Base-by-base conservation (phyloP, 2,797 vertebrate species). In the Rhinoraja longicauda region DNA sequence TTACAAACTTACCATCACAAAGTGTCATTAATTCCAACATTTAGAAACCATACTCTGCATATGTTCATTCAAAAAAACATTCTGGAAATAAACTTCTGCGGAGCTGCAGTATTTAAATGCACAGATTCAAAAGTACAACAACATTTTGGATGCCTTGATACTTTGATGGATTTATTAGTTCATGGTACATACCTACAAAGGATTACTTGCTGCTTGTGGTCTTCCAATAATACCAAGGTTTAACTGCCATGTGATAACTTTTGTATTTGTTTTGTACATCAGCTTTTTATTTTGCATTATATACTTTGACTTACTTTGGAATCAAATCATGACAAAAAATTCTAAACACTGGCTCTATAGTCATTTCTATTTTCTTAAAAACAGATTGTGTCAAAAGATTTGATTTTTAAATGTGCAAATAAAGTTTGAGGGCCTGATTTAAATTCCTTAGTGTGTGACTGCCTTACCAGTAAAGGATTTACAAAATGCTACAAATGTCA, bases 321-420 rank as follows among this genome's bases (percentile, higher is more conserved):
- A 88, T 88, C 62, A 67, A 36, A 91, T 53, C 8, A 29, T 73
- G 90, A 73, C 39, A 72, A 91, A 21, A 91, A 91, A 91, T 72
- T 72, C 90, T 73, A 91, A 91, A 91, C 90, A 53, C 67, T 45
- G 67, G 21, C 90, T 72, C 32, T 29, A 70, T 72, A 45, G 67
- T 73, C 62, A 73, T 73, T 91, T 91, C 90, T 91, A 91, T 91
- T 91, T 91, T 91, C 90, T 91, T 91, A 91, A 90, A 29, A 90
- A 91, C 64, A 72, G 21, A 91, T 72, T 90, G 3, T 91, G 67
- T 73, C 90, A 73, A 91, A 91, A 53, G 57, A 21, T 91, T 53
- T 91, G 90, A 91, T 45, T 91, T 91, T 91, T 90, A 73, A 91
- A 73, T 6, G 36, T 91, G 67, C 36, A 64, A 88, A 88, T 64